Evolutionary conservation across 2,888 invertebrate genomes (phyloP).

Genomic region (Zaprionus bogoriensis): DNA sequence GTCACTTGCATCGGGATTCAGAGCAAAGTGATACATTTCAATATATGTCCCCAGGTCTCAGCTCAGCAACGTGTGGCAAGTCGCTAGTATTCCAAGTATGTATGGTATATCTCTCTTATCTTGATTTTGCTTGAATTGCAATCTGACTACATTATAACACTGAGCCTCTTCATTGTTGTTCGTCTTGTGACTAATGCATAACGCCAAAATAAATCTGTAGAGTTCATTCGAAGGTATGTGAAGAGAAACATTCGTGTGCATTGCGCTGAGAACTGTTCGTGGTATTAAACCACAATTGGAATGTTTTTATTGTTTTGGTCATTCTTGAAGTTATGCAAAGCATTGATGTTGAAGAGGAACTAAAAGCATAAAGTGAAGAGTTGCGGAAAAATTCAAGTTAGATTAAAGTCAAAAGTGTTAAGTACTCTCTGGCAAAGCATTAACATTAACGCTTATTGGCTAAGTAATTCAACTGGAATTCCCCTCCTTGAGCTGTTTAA

Average conservation of each 20-base stretch:
- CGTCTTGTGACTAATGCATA: conserved; percentile 27
- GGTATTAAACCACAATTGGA: too few relatives aligned
- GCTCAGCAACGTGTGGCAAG: conserved; percentile 41
- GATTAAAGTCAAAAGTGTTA: too few relatives aligned
- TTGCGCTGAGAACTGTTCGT: not conserved
- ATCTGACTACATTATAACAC: conserved; percentile 44
- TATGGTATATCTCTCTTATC: conserved; percentile 46
- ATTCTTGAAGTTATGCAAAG: too few relatives aligned
- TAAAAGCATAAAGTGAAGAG: too few relatives aligned
- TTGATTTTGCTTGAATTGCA: conserved; percentile 62
- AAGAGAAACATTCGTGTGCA: not conserved
- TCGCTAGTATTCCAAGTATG: too few relatives aligned
- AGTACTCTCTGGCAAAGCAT: too few relatives aligned
- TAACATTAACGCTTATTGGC: not conserved
- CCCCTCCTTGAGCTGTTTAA: conserved; percentile 50
- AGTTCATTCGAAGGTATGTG: conserved; percentile 11
- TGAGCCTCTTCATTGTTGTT: conserved; percentile 15
- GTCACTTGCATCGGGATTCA: not conserved
- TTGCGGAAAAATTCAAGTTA: too few relatives aligned
- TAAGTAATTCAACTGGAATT: not conserved
- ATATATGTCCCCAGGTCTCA: not conserved
- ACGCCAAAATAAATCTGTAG: conserved; percentile 42
- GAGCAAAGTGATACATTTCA: conserved; percentile 19
- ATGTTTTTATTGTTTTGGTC: too few relatives aligned
- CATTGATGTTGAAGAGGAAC: too few relatives aligned